These are phyloP conservation scores for Knipowitschia caucasica DNA, from an alignment of 2,797 vertebrate species.

Conservation along the genomic window DNA sequence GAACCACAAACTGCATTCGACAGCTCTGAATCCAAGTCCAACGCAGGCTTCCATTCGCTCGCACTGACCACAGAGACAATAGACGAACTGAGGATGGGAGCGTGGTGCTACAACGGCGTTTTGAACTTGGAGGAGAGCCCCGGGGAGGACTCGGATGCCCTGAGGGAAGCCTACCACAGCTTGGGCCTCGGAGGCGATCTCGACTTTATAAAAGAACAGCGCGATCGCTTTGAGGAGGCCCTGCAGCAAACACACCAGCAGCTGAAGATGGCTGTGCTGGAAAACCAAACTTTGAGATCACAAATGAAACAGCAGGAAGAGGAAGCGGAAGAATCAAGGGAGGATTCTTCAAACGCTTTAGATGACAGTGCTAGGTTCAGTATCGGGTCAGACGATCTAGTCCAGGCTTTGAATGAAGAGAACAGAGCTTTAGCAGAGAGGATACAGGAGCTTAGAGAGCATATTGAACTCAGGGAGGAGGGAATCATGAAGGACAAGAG, in stretches of 20 bases:
- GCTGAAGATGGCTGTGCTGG: constrained; percentile 32
- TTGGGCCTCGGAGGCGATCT: constrained; percentile 47
- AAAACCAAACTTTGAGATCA: constrained; percentile 42
- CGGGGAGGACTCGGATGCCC: constrained; percentile 40
- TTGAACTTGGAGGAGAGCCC: constrained; percentile 50
- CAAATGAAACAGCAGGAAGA: constrained; percentile 39
- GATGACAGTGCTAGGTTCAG: constrained; percentile 19
- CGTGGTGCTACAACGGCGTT: constrained; percentile 35
- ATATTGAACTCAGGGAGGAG: constrained; percentile 45
- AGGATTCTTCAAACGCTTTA: background rate
- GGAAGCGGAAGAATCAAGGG: background rate
- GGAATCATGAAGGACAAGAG: constrained; percentile 32
- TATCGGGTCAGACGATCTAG: constrained; percentile 42
- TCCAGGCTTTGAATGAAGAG: constrained; percentile 65
- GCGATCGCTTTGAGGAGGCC: constrained; percentile 25
- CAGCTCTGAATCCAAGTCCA: constrained; percentile 5
- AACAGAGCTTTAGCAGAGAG: constrained; percentile 62
- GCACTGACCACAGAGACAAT: constrained; percentile 31
- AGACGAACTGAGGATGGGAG: constrained; percentile 27
- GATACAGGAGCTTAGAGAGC: constrained; percentile 65
- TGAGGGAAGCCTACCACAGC: constrained; percentile 41
- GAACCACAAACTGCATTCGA: constrained; percentile 28
- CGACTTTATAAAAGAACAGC: constrained; percentile 41
- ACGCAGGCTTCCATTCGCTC: constrained; percentile 10
- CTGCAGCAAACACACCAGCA: constrained; percentile 43